Evolutionary conservation across 2,113 vertebrate species (phyloP).

Genomic region (Apodemus speciosus): DNA sequence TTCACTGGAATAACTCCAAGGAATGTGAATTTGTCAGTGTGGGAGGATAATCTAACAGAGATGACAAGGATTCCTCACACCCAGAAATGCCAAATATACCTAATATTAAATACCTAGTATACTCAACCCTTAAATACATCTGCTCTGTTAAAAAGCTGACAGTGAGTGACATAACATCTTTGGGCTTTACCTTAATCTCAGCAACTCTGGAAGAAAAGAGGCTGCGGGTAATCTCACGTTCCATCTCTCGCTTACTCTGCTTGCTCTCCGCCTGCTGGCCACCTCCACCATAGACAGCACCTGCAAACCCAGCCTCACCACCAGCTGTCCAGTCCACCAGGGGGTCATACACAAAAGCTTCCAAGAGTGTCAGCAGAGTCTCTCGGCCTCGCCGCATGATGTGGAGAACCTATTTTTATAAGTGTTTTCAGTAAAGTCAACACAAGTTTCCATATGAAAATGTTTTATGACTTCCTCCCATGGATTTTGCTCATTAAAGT

Average conservation of each 20-base stretch:
- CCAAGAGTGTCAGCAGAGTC: conserved; percentile 95
- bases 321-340: conserved; percentile 99
- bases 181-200: conserved; percentile 94
- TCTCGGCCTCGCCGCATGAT: conserved; percentile 98
- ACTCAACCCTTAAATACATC: not conserved
- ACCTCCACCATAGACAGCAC: conserved; percentile 97
- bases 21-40: not conserved
- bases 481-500: not conserved
- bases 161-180: not conserved
- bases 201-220: conserved; percentile 98
- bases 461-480: not conserved
- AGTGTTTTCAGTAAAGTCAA: conserved; percentile 36
- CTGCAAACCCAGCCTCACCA: conserved; percentile 97
- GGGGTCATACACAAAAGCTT: conserved; percentile 98
- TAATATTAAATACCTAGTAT: not conserved
- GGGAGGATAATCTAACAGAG: not conserved
- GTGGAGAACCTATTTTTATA: conserved; percentile 90
- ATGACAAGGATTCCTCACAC: not conserved
- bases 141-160: conserved; percentile 39
- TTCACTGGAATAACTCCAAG: not conserved
- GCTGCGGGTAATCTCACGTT: conserved; percentile 97
- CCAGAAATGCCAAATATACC: not conserved
- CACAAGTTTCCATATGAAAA: not conserved
- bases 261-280: conserved; percentile 98
- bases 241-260: conserved; percentile 99